Evolutionary conservation across 2,797 vertebrate genomes (phyloP), one percentile per base, ranked within the genome.

Genomic region (Knipowitschia caucasica): DNA sequence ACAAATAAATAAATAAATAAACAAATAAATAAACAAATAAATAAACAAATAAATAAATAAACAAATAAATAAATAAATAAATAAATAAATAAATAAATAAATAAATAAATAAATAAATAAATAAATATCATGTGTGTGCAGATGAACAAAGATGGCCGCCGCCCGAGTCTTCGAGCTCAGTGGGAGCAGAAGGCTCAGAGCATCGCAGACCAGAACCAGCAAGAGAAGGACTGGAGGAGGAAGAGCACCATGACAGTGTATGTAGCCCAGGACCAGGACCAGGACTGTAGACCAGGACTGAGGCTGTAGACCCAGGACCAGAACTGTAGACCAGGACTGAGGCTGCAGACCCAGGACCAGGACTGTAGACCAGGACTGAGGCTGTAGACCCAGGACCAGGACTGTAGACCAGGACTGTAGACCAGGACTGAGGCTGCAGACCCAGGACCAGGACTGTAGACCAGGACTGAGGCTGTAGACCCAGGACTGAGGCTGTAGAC

Each of bases 141-240:
- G 14, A 87, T 88, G 83, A 77, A 69, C 21, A 81, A 81, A 25
- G 56, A 52, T 10, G 75, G 66, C 20, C 34, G 26, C 47, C 69
- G 56, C 18, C 25, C 57, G 0, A 24, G 25, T 0, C 68, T 88
- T 27, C 72, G 76, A 47, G 79, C 84, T 69, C 56, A 73, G 30
- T 87, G 86, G 86, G 80, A 88, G 68, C 64, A 82, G 67, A 68
- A 62, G 58, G 79, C 74, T 7, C 64, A 85, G 59, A 74, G 8
- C 7, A 36, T 70, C 0, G 71, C 54, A 0, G 55, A 75, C 2
- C 58, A 82, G 50, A 50, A 44, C 63, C 68, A 80, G 52, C 57
- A 78, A 55, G 81, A 87, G 45, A 61, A 55, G 3, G 63, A 79
- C 1, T 46, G 67, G 59, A 80, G 27, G 56, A 15, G 68, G 61